These are phyloP conservation scores for Loris lydekkerianus DNA, from an alignment of 2,797 vertebrate species.

Conservation along the genomic window DNA sequence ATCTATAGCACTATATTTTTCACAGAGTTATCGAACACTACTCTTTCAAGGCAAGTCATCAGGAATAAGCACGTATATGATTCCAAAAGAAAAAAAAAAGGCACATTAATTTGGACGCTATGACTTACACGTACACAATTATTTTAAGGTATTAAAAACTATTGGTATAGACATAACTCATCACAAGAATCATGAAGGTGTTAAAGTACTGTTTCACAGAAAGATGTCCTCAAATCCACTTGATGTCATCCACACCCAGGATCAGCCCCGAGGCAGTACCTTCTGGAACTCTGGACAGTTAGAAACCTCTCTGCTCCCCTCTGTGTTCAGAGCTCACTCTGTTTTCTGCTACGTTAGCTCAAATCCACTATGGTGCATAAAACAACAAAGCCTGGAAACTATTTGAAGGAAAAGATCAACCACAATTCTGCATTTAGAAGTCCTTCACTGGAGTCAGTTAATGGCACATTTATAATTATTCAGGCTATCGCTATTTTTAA, in stretches of 20 bases:
- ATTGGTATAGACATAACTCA: neutral
- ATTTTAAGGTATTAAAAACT: neutral
- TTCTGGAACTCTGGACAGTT: neutral
- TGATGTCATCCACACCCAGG: neutral
- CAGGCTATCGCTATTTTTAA: constrained; percentile 15
- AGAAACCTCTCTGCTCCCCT: neutral
- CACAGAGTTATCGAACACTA: neutral
- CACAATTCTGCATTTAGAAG: constrained; percentile 32
- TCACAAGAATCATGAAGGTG: neutral
- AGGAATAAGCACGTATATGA: neutral
- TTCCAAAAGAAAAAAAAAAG: constrained; percentile 42
- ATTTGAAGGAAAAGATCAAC: constrained; percentile 57
- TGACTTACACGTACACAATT: neutral
- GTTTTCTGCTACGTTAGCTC: neutral
- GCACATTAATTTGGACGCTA: neutral
- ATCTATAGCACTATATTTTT: neutral
- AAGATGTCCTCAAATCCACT: neutral
- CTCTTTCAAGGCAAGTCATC: neutral
- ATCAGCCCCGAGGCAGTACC: neutral
- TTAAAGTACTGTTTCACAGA: neutral
- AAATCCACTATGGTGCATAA: neutral
- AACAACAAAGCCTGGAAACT: constrained; percentile 1
- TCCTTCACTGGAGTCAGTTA: neutral
- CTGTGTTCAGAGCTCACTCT: neutral
- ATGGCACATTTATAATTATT: constrained; percentile 63